These are phyloP conservation scores for Blastobasis adustella DNA, from an alignment of 2,888 invertebrate genomes.

Conservation along the genomic window DNA sequence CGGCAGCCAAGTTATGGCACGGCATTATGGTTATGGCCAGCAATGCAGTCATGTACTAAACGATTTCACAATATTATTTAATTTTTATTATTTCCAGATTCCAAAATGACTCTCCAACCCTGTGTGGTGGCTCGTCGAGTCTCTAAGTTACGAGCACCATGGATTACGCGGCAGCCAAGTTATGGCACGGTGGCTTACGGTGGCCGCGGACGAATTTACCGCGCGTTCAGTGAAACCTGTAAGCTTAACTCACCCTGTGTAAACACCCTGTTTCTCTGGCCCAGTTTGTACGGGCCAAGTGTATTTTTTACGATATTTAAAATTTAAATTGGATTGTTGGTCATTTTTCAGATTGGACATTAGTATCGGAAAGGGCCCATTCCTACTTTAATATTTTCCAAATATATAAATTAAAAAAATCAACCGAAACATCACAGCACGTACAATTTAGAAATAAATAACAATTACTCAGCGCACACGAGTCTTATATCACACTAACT, in stretches of 20 bases:
- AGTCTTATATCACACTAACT: conserved; percentile 10
- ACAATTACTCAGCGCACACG: no score
- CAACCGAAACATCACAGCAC: background rate
- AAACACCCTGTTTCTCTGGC: background rate
- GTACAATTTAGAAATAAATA: no score
- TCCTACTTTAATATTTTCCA: no score
- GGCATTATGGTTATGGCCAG: no score
- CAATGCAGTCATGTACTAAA: no score
- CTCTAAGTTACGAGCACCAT: conserved; percentile 17
- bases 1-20: conserved; percentile 20
- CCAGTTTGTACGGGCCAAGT: background rate
- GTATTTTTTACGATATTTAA: background rate
- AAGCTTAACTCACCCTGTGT: no score
- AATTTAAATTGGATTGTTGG: no score
- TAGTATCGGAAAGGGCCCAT: background rate
- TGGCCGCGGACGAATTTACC: conserved; percentile 18
- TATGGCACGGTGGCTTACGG: conserved; percentile 19
- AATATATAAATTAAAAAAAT: background rate
- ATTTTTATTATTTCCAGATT: no score
- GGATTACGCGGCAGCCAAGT: conserved; percentile 23
- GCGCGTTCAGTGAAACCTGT: conserved; percentile 13
- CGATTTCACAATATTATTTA: no score
- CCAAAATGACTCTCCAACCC: no score
- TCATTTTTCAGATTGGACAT: background rate
- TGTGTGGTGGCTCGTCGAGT: no score